These are phyloP conservation scores for Thunnus maccoyii DNA, from an alignment of 2,113 vertebrate species.

Conservation along the genomic window DNA sequence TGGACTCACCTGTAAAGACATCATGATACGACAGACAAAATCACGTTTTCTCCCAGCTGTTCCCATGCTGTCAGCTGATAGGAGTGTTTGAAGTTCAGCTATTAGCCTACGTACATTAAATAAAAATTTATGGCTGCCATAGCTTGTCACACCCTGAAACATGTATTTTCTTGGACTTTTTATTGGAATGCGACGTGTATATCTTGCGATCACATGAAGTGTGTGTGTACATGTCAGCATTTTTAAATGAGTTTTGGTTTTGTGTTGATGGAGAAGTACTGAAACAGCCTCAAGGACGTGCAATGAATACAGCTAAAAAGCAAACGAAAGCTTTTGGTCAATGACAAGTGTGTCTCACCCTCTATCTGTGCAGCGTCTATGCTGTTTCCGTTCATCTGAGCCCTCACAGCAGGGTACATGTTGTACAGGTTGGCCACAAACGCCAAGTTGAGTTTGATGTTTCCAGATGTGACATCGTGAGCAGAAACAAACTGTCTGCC, in stretches of 20 bases:
- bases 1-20: slow-evolving; percentile 89
- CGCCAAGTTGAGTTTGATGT: slow-evolving; percentile 96
- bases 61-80: background rate
- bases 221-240: background rate
- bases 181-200: background rate
- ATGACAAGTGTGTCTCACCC: slow-evolving; percentile 79
- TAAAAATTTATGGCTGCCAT: slow-evolving; percentile 9
- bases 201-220: background rate
- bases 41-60: background rate
- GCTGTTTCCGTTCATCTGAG: slow-evolving; percentile 81
- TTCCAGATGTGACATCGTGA: slow-evolving; percentile 93
- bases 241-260: background rate
- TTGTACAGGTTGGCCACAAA: slow-evolving; percentile 98
- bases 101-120: background rate
- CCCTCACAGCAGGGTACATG: slow-evolving; percentile 88
- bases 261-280: background rate
- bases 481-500: slow-evolving; percentile 97
- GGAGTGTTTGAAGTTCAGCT: background rate
- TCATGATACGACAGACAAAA: background rate
- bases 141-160: background rate
- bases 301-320: background rate
- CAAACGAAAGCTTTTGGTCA: background rate
- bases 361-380: slow-evolving; percentile 88
- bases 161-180: background rate
- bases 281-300: background rate